These are phyloP conservation scores for Leptinotarsa undecemlineata DNA, from an alignment of 1,140 invertebrate species.

Conservation along the genomic window DNA sequence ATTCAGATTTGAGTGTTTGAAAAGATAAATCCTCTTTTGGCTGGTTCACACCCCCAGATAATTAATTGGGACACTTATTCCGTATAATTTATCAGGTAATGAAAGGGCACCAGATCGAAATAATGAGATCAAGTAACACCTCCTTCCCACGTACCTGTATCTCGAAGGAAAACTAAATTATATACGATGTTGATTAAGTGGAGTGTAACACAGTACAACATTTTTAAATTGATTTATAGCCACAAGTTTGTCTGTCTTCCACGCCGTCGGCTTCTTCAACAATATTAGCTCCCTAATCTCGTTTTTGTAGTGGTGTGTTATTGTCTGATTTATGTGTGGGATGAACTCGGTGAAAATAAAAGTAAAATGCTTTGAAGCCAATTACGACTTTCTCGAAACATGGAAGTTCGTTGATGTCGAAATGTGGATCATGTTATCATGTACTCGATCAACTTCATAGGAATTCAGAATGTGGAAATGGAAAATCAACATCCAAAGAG, in stretches of 20 bases:
- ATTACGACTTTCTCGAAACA: not conserved
- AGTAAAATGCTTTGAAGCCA: not conserved
- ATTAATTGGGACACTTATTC: constrained; percentile 1
- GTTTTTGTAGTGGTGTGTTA: not conserved
- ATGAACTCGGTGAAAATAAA: not conserved
- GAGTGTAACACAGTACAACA: constrained; percentile 2
- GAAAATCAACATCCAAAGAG: too few species aligned
- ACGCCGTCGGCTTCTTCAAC: not conserved
- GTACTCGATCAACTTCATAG: too few species aligned
- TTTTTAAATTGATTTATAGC: constrained; percentile 4
- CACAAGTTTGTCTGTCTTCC: not conserved
- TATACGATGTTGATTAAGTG: constrained; percentile 4
- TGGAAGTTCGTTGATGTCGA: not conserved
- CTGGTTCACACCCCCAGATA: not conserved
- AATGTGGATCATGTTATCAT: too few species aligned
- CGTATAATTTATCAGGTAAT: not conserved
- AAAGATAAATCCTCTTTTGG: too few species aligned
- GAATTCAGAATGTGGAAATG: too few species aligned
- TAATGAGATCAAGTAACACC: not conserved
- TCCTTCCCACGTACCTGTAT: not conserved
- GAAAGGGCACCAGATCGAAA: not conserved
- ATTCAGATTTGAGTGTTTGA: too few species aligned
- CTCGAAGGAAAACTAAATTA: not conserved
- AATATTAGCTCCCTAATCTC: constrained; percentile 2
- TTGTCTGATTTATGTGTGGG: constrained; percentile 7